Evolutionary conservation across 2,797 vertebrate genomes (phyloP).

Genomic region (Microctenopoma stevenorrisi): DNA sequence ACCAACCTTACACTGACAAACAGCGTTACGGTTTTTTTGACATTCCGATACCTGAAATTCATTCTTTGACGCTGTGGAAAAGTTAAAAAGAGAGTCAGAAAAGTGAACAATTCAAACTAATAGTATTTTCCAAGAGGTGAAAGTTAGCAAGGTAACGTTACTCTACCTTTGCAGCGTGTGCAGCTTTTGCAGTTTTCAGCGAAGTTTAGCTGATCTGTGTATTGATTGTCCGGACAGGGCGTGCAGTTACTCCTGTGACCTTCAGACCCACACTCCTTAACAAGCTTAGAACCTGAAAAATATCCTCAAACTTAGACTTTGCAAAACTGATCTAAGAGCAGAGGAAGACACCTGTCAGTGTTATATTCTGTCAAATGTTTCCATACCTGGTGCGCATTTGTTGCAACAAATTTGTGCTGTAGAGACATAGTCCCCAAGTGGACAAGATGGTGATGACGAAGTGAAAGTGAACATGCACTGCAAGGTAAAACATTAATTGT

Average conservation of each 20-base stretch:
- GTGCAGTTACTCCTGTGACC: constrained; percentile 49
- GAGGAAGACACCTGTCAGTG: background rate
- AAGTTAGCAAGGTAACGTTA: background rate
- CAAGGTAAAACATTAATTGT: constrained; percentile 12
- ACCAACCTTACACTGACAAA: constrained; percentile 63
- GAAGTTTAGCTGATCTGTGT: constrained; percentile 51
- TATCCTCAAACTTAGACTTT: background rate
- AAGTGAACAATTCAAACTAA: background rate
- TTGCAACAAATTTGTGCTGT: constrained; percentile 70
- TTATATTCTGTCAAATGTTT: constrained; percentile 5
- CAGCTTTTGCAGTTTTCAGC: constrained; percentile 5
- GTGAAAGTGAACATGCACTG: constrained; percentile 47
- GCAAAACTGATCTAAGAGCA: background rate
- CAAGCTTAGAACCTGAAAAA: constrained; percentile 72
- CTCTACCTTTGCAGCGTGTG: constrained; percentile 56
- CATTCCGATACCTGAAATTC: constrained; percentile 19
- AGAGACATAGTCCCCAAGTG: background rate
- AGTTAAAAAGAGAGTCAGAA: constrained; percentile 5
- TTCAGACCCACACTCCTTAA: background rate
- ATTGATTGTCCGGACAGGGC: constrained; percentile 34
- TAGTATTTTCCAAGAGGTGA: background rate
- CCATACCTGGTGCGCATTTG: constrained; percentile 77
- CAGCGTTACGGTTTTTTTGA: fast-evolving
- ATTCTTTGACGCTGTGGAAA: background rate
- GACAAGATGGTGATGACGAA: constrained; percentile 27